Evolutionary conservation across 2,797 vertebrate genomes (phyloP).

Genomic region (Dromococcyx pavoninus): DNA sequence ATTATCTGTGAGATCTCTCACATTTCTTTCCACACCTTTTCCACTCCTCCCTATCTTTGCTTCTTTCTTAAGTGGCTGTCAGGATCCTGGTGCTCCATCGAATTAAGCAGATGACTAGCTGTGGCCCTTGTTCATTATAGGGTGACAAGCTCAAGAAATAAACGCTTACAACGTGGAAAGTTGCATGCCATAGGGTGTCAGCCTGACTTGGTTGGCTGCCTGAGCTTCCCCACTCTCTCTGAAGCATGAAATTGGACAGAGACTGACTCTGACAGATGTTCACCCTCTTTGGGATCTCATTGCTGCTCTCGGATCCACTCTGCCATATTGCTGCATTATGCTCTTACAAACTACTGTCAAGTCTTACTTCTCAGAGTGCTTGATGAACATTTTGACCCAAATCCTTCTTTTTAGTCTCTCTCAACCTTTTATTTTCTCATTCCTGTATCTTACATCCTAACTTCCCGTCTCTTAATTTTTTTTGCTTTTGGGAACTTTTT

Average conservation of each 20-base stretch:
- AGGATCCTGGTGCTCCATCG: neutral
- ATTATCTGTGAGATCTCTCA: slow-evolving; percentile 59
- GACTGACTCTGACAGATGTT: slow-evolving; percentile 34
- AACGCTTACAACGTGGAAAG: slow-evolving; percentile 1
- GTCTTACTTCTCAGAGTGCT: neutral
- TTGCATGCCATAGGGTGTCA: neutral
- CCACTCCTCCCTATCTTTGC: neutral
- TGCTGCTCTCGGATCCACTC: neutral
- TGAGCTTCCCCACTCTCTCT: neutral
- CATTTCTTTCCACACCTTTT: slow-evolving; percentile 61
- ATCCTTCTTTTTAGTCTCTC: neutral
- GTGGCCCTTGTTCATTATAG: slow-evolving; percentile 55
- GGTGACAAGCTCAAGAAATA: slow-evolving; percentile 53
- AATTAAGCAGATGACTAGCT: slow-evolving; percentile 31
- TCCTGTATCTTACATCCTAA: neutral
- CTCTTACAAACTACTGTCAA: neutral
- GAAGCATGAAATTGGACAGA: slow-evolving; percentile 40
- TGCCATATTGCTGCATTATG: neutral
- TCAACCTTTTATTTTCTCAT: neutral
- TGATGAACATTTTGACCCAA: neutral
- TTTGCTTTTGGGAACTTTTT: neutral
- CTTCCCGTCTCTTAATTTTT: neutral
- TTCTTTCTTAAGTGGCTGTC: slow-evolving; percentile 36
- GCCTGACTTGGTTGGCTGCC: neutral
- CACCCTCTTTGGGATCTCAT: neutral